Evolutionary conservation across 2,113 vertebrate species (phyloP), one percentile per base, ranked within the genome.

Genomic region (Ochotona curzoniae): DNA sequence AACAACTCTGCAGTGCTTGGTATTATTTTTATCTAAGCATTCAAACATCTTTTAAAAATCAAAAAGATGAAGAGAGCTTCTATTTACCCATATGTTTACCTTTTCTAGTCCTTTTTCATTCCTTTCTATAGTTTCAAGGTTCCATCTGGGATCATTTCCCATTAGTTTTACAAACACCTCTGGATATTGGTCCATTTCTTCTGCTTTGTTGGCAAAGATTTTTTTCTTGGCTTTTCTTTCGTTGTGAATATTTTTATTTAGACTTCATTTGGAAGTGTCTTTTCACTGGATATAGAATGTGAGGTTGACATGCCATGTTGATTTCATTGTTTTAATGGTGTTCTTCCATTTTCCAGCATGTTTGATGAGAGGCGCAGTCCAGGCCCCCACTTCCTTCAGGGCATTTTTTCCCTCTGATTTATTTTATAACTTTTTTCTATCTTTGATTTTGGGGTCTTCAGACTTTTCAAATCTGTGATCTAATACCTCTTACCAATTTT

Each of bases 21-120:
- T 76, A 14, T 76, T 76, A 75, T 76, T 89, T 93, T 78, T 69
- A 70, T 78, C 30, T 51, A 38, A 89, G 69, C 63, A 51, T 76
- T 63, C n/a, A 82, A 74, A 69, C 61, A 87, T 83, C 64, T 30
- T 83, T 78, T 78, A 66, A 73, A 84, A 66, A 80, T 47, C 32
- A 71, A 85, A 70, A 63, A 78, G n/a, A 61, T 63, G 15, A 63
- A 76, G 64, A 44, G 32, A 30, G n/a, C 10, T 66, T 30, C 69
- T 76, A 49, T 88, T 88, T 76, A 13, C 61, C 30, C 21, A 57
- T 28, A 49, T 38, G 38, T 30, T 87, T 78, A 49, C n/a, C 35
- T 44, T 85, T 80, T 69, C 15, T 70, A 47, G 30, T 57, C n/a
- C 64, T 85, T 66, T 57, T 80, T 32, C 32, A 66, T 85, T 85